These are phyloP conservation scores for Tetrao urogallus DNA, from an alignment of 2,113 vertebrate species.

Conservation along the genomic window DNA sequence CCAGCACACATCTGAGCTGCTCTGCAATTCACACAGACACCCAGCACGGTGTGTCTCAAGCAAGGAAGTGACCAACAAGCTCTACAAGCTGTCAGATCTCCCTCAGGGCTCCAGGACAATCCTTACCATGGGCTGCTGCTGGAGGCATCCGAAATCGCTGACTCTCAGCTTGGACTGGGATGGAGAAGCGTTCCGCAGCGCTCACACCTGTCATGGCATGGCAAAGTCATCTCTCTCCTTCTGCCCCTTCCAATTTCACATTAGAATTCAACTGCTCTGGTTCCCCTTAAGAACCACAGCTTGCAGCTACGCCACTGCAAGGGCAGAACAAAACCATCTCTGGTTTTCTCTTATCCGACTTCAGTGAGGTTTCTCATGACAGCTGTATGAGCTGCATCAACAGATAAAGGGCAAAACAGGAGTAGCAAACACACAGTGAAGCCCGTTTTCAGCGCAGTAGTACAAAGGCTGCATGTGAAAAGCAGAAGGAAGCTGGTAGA, in stretches of 20 bases:
- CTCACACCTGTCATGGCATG: background rate
- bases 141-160: background rate
- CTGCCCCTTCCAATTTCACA: accelerated
- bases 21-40: background rate
- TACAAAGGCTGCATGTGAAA: accelerated
- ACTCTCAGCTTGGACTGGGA: background rate
- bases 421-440: accelerated
- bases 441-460: accelerated
- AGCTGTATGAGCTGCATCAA: accelerated
- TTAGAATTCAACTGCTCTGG: background rate
- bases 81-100: no score
- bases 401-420: accelerated
- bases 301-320: accelerated
- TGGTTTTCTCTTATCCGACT: background rate
- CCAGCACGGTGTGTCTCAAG: no score
- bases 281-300: no score
- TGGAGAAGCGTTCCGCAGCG: background rate
- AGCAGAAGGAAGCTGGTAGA: accelerated
- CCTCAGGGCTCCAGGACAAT: background rate
- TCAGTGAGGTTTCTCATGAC: accelerated
- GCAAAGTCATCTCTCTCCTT: background rate
- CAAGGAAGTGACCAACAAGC: no score
- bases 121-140: background rate
- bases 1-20: no score
- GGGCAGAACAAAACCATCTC: accelerated